Conservation (phyloP, 2,797 vertebrate species). For the Arrhamphus sclerolepis region DNA sequence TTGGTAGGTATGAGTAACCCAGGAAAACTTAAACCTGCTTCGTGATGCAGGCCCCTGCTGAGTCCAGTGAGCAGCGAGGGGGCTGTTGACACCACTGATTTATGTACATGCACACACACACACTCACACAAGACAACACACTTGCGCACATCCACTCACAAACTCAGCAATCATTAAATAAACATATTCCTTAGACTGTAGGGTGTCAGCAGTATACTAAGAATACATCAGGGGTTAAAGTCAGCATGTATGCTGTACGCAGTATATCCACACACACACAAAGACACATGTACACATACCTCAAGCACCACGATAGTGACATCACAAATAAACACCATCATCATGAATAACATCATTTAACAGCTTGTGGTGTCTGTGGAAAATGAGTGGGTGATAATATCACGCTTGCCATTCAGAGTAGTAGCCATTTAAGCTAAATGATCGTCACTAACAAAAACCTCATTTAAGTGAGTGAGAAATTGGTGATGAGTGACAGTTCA, state of each 20-base stretch:
- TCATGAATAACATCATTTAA: conserved; percentile 62
- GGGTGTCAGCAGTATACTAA: conserved; percentile 67
- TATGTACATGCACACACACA: conserved; percentile 10
- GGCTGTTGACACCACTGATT: conserved; percentile 9
- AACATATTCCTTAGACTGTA: conserved; percentile 65
- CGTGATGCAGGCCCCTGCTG: conserved; percentile 8
- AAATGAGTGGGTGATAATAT: conserved; percentile 63
- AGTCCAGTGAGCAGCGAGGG: conserved; percentile 28
- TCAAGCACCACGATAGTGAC: conserved; percentile 42
- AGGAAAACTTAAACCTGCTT: too few species aligned
- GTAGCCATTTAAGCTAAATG: conserved; percentile 53
- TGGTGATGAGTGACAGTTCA: conserved; percentile 46
- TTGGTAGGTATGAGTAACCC: too few species aligned
- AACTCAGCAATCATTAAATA: conserved; percentile 54
- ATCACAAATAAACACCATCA: conserved; percentile 63
- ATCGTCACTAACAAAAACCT: conserved; percentile 59
- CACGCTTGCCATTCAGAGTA: conserved; percentile 47
- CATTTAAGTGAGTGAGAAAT: conserved; percentile 55
- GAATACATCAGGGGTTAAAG: conserved; percentile 60
- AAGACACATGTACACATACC: conserved; percentile 16
- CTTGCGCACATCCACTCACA: conserved; percentile 12
- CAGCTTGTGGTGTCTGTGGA: conserved; percentile 60
- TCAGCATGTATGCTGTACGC: conserved; percentile 55
- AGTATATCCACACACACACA: conserved; percentile 21
- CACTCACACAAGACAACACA: conserved; percentile 9